phyloP scores from a whole-genome alignment of 2,113 vertebrate genomes.

The Apus apus region DNA sequence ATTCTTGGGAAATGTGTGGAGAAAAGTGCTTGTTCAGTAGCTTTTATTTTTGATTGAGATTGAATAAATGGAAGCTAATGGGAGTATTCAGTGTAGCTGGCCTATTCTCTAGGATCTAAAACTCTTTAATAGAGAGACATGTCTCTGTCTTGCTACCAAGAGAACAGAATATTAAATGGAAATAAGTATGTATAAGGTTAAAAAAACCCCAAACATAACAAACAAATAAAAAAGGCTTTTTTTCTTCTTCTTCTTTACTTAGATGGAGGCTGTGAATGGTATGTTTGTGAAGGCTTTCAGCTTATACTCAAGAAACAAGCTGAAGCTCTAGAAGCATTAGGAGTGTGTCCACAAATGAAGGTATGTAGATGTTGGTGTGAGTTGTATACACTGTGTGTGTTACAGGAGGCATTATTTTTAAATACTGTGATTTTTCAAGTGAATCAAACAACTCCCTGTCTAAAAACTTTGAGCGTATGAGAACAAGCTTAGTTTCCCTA shows the following conservation, averaged over 20 bases:
- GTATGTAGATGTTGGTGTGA: constrained; percentile 59
- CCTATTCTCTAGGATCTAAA: neutral
- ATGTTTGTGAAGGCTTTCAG: constrained; percentile 92
- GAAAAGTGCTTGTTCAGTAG: neutral
- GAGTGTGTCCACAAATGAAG: constrained; percentile 84
- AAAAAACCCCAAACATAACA: neutral
- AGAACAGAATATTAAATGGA: neutral
- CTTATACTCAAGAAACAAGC: constrained; percentile 88
- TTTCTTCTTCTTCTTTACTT: neutral
- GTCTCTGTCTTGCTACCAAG: neutral
- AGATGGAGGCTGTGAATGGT: constrained; percentile 82
- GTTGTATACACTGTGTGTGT: neutral
- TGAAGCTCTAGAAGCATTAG: constrained; percentile 84
- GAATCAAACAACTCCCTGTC: neutral
- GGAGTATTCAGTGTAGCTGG: neutral
- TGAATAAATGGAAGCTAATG: neutral
- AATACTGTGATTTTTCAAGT: neutral
- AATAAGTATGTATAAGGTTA: neutral
- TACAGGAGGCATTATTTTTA: neutral
- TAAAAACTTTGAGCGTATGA: neutral
- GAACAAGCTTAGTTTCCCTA: neutral
- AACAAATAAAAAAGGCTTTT: neutral
- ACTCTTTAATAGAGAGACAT: neutral
- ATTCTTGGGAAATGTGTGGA: neutral
- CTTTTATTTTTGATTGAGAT: neutral